phyloP scores from a whole-genome alignment of 53 echinoderm and acorn worm genomes.

The Paracentrotus lividus region DNA sequence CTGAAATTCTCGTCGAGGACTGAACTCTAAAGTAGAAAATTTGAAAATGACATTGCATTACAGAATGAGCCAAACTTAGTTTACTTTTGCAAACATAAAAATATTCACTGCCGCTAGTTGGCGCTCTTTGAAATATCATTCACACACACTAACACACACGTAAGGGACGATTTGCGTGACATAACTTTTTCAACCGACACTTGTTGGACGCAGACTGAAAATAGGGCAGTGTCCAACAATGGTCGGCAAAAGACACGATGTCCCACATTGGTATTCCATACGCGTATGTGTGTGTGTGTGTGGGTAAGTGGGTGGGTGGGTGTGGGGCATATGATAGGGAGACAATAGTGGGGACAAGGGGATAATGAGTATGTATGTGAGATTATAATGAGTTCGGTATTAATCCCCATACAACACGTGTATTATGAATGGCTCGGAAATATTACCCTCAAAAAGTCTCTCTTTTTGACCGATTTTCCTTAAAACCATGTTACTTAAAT shows the following conservation, averaged over 20 bases:
- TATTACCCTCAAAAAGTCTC: too few relatives aligned
- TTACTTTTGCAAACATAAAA: not conserved
- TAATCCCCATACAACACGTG: too few relatives aligned
- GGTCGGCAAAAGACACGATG: conserved; percentile 3
- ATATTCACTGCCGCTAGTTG: conserved; percentile 3
- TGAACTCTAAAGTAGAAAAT: not conserved
- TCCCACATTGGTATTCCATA: conserved; percentile 16
- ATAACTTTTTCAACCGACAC: not conserved
- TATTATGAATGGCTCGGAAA: too few relatives aligned
- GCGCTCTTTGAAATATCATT: conserved; percentile 6
- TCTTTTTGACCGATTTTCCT: too few relatives aligned
- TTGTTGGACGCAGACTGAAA: not conserved
- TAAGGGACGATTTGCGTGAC: conserved; percentile 4
- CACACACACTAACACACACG: not conserved
- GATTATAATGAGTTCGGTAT: too few relatives aligned
- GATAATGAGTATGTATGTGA: too few relatives aligned
- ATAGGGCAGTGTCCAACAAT: not conserved
- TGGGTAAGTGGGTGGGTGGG: too few relatives aligned
- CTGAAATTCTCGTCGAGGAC: not conserved
- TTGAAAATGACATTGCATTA: not conserved
- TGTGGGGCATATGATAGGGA: too few relatives aligned
- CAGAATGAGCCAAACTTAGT: not conserved
- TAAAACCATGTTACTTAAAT: too few relatives aligned
- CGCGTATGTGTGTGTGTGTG: not conserved
- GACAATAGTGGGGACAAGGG: too few relatives aligned